Evolutionary conservation across 2,113 vertebrate genomes (phyloP).

Genomic region (Aptenodytes patagonicus): DNA sequence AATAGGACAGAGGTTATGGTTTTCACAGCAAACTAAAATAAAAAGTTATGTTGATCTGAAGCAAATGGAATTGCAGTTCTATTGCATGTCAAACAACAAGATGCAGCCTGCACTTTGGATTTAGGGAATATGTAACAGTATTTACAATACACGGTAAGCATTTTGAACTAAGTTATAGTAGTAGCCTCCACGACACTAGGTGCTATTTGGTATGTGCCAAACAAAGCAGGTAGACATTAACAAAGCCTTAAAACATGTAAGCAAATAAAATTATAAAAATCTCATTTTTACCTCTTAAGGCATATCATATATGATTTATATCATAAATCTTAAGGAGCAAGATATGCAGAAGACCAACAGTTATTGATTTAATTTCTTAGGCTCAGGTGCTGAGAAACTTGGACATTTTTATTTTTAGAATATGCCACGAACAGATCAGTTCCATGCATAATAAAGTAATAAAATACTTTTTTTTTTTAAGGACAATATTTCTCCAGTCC

Average conservation of each 20-base stretch:
- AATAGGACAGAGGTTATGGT: not conserved
- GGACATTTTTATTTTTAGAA: not conserved
- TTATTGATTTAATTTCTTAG: not conserved
- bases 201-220: not conserved
- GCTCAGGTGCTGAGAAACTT: not conserved
- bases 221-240: not conserved
- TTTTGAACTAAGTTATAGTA: not conserved
- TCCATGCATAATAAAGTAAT: not conserved
- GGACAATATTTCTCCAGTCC: not conserved
- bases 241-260: not conserved
- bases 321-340: not conserved
- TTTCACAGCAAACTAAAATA: not conserved
- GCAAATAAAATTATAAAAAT: not conserved
- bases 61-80: not conserved
- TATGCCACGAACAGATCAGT: not conserved
- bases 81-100: not conserved
- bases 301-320: too few species aligned
- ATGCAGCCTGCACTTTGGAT: not conserved
- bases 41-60: not conserved
- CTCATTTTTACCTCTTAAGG: too few species aligned
- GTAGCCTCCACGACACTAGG: not conserved
- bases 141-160: not conserved
- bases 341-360: not conserved
- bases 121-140: not conserved
- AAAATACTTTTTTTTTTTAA: not conserved